These are phyloP conservation scores for Pelusios castaneus DNA, from an alignment of 2,113 vertebrate genomes.

Conservation along the genomic window DNA sequence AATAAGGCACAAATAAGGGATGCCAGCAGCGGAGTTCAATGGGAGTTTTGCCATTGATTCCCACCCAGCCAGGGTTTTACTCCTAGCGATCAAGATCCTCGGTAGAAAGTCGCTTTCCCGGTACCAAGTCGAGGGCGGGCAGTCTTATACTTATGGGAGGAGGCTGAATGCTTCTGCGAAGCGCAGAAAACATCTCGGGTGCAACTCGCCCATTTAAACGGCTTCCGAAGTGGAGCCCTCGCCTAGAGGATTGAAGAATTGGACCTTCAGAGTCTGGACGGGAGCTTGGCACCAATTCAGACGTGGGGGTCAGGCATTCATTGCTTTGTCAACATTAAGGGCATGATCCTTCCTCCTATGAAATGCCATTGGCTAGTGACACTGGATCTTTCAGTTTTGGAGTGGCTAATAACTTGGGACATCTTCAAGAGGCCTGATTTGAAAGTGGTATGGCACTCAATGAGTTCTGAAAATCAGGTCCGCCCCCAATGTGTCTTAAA, in stretches of 20 bases:
- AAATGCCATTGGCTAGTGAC: background rate
- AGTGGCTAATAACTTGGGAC: background rate
- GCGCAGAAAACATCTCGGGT: background rate
- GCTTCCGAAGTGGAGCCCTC: background rate
- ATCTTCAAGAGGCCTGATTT: background rate
- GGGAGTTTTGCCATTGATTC: background rate
- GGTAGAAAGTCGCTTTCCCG: conserved; percentile 25
- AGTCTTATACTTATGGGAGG: background rate
- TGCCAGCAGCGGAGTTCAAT: background rate
- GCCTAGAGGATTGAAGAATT: no score
- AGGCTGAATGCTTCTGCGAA: background rate
- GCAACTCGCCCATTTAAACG: rapidly evolving
- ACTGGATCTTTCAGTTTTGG: background rate
- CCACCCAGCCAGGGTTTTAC: background rate
- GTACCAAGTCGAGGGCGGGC: background rate
- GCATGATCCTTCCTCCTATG: background rate
- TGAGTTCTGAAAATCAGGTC: background rate
- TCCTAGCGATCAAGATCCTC: conserved; percentile 40
- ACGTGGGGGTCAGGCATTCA: background rate
- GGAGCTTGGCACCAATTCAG: background rate
- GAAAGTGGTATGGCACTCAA: background rate
- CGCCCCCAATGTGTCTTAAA: background rate
- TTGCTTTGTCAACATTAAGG: background rate
- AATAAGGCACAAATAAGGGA: background rate
- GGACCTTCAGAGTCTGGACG: background rate